Evolutionary conservation across 1,140 invertebrate species (phyloP).

Genomic region (Bombus difficillimus): DNA sequence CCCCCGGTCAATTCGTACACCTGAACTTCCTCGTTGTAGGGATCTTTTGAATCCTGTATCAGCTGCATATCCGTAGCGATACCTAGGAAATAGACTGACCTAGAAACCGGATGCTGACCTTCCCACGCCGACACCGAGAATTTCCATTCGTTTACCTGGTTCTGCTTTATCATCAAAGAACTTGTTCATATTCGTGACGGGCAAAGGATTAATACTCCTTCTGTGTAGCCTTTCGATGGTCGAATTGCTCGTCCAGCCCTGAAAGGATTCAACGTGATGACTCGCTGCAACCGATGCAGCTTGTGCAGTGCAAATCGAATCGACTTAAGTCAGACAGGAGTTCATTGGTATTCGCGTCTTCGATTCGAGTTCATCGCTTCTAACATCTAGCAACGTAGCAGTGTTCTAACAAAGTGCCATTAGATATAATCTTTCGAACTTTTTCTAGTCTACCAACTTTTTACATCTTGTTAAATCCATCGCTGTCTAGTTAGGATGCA

Average conservation of each 20-base stretch:
- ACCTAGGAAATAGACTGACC: conserved; percentile 45
- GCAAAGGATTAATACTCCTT: conserved; percentile 57
- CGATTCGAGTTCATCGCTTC: neutral
- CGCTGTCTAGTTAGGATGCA: neutral
- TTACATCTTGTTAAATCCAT: too few relatives aligned
- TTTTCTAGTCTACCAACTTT: neutral
- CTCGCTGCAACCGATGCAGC: neutral
- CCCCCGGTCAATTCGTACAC: conserved; percentile 83
- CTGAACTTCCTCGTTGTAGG: conserved; percentile 72
- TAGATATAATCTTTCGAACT: neutral
- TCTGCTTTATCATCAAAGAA: conserved; percentile 66
- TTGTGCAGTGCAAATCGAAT: neutral
- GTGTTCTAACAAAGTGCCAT: neutral
- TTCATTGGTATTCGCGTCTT: conserved; percentile 1
- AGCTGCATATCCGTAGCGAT: conserved; percentile 39
- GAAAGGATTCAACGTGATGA: conserved; percentile 42
- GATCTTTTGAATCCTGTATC: conserved; percentile 46
- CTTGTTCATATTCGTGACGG: conserved; percentile 65
- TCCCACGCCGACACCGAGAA: neutral
- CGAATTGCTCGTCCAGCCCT: conserved; percentile 75
- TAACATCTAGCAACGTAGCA: neutral
- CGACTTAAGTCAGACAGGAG: neutral
- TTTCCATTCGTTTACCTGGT: conserved; percentile 61
- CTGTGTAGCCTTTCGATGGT: conserved; percentile 61
- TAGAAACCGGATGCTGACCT: neutral